Conservation (phyloP, 2,113 vertebrate genomes). For the Urocynchramus pylzowi region DNA sequence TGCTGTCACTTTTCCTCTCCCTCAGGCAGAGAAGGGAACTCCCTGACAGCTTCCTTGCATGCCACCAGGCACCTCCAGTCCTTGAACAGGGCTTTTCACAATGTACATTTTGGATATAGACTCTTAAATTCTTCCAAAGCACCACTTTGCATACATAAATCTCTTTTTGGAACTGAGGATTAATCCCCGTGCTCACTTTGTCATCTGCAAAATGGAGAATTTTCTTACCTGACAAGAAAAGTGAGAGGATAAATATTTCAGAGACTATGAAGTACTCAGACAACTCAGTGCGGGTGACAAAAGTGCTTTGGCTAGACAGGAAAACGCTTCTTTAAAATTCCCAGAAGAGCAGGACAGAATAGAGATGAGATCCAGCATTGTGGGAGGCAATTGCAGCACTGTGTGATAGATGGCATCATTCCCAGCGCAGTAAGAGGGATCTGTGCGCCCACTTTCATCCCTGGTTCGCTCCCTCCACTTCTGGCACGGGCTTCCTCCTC, state of each 20-base stretch:
- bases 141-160: constrained; percentile 4
- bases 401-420: constrained; percentile 1
- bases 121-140: not conserved
- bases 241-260: constrained; percentile 53
- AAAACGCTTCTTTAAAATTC: not conserved
- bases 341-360: not conserved
- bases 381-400: constrained; percentile 7
- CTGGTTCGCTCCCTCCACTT: rapidly evolving
- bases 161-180: not conserved
- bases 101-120: not conserved
- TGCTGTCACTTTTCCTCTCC: not conserved
- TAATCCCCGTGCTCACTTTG: not conserved
- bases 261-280: not conserved
- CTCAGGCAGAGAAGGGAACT: not conserved
- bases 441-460: not conserved
- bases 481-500: rapidly evolving
- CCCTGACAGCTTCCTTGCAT: not conserved
- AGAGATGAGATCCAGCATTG: not conserved
- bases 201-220: constrained; percentile 30
- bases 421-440: not conserved
- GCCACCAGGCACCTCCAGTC: not conserved
- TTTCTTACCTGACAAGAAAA: constrained; percentile 45
- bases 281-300: not conserved
- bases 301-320: constrained; percentile 20
- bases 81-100: not conserved